A percentile compares a stretch with the other conserved stretches of the same genome.
phyloP scores from a whole-genome alignment of 1,140 invertebrate species.

The Vanessa atalanta region DNA sequence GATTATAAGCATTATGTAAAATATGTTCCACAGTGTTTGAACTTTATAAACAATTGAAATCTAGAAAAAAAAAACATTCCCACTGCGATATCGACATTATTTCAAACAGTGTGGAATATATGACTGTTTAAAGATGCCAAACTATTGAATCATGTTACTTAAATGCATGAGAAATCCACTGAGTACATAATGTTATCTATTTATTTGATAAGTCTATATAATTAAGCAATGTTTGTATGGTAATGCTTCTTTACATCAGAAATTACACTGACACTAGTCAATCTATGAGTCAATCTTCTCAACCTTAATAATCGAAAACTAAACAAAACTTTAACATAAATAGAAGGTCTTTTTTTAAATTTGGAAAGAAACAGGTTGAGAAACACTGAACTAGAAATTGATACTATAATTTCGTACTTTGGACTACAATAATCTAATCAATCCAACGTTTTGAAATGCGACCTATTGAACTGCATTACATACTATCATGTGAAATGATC shows the following conservation, averaged over 20 bases:
- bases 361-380: background rate
- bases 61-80: conserved; percentile 46
- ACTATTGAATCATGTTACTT: conserved; percentile 11
- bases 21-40: conserved; percentile 55
- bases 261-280: background rate
- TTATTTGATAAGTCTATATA: background rate
- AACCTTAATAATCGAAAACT: too few species aligned
- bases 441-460: conserved; percentile 10
- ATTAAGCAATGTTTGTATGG: background rate
- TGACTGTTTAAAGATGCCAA: conserved; percentile 3
- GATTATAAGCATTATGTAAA: background rate
- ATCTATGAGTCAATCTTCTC: too few species aligned
- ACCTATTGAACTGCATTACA: conserved; percentile 26
- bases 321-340: background rate
- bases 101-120: conserved; percentile 59
- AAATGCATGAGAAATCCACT: background rate
- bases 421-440: conserved; percentile 25
- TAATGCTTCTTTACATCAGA: background rate
- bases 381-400: background rate
- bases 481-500: conserved; percentile 11
- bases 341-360: background rate
- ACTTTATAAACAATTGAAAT: conserved; percentile 23
- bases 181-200: conserved; percentile 3
- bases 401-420: conserved; percentile 9
- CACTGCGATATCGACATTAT: conserved; percentile 55